Evolutionary conservation across 2,888 invertebrate genomes (phyloP), one percentile per base, ranked within the genome.

Genomic region (Augochlorella aurata): DNA sequence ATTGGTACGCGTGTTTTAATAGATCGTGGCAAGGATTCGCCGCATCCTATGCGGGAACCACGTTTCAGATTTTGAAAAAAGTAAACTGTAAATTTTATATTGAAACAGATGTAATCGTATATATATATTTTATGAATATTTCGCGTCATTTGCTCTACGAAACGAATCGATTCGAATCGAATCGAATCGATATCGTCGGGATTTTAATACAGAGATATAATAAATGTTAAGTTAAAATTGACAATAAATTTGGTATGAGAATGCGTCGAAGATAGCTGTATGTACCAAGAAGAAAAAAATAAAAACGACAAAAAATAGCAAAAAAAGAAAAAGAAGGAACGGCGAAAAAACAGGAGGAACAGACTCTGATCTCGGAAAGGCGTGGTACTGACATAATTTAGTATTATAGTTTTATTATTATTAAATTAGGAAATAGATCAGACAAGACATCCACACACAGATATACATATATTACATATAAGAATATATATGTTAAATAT

Each of bases 401-500:
- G 92, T 93, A 93, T 93, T 93, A 92, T 92, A 91, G 90, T 93
- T 92, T 92, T 92, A 92, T 91, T 90, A 89, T 91, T 90, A 89
- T 91, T 91, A 90, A 90, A 92, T 76, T 92, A 92, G 90, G 89
- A 88, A 88, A 91, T 92, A 92, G 90, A 91, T 90, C 91, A 91
- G 89, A 92, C 91, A 88, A 90, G 90, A 91, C 92, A 92, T 91
- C 90, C 90, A 91, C 89, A 92, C 90, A 92, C 90, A 90, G 86
- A 91, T 92, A 92, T 90, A 93, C 91, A 93, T 92, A 91, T 92
- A 91, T 90, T 91, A 92, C 90, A 88, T 89, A 90, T 92, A 93
- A 92, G 91, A 92, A 88, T 92, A 93, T 93, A 91, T 93, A 93
- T 93, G 93, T 93, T 93, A 93, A 92, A 93, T 92, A 93, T 92